Evolutionary conservation across 2,797 vertebrate species (phyloP), one percentile per base, ranked within the genome.

Genomic region (Pogonophryne albipinna): DNA sequence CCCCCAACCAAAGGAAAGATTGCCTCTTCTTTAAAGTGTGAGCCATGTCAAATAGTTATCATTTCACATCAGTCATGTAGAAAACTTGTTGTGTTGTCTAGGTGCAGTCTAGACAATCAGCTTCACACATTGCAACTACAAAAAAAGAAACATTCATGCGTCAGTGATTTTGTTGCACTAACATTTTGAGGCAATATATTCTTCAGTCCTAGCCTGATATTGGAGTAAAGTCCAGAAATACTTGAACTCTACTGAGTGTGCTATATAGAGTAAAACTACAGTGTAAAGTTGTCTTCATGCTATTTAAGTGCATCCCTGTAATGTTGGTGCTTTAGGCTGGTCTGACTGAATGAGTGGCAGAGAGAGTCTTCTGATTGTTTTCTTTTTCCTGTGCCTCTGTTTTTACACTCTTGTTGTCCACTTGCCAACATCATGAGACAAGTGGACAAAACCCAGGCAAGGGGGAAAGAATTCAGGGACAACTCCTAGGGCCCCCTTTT

Each of bases 21-120:
- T 46, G 64, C 61, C 70, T 69, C 77, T 83, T 44, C 72, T 71
- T 77, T 85, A 23, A 58, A 66, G 80, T 56, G 71, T 74, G 73
- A 88, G 69, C 56, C 0, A 12, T 70, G 69, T 69, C 74, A 46
- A 17, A 73, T 42, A 56, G 38, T 78, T 10, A 78, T 38, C 46
- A 38, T 44, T 55, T 13, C 52, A 38, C 66, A 20, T 49, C 31
- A 19, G 50, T 71, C 58, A 63, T 13, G 41, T 49, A 71, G 34
- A 80, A 80, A 16, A 82, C 74, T 20, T 27, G 61, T 55, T 56
- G 66, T 51, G 67, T 58, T 15, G 34, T 45, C 42, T 47, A 20
- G 4, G 62, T 71, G 70, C 59, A 65, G 49, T 50, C 58, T 47
- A 45, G 27, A 83, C 63, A 63, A 50, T 58, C 23, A 19, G 5